Base-by-base conservation (phyloP, 1,140 invertebrate genomes). In the Plutomurus gul region DNA sequence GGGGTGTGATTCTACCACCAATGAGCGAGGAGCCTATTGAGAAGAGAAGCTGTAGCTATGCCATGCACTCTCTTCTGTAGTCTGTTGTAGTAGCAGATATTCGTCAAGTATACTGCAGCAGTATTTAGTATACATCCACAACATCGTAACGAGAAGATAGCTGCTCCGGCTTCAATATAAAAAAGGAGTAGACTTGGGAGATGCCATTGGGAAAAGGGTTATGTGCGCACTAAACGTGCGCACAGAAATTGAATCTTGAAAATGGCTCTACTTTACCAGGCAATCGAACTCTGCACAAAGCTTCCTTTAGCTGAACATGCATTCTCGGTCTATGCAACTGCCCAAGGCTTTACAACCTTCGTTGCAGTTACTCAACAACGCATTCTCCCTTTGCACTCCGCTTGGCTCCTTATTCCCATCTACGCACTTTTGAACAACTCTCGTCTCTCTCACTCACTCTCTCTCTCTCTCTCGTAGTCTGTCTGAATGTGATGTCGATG, bases 221-320 rank as follows among this genome's bases (percentile, higher is more conserved):
- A n/a, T n/a, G n/a, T n/a, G n/a, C 33, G 16, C 18, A 40, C 22
- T 22, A 37, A 72, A 27, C 36, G 22, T 43, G 36, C 39, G 70
- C 36, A n/a, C n/a, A n/a, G n/a, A n/a, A n/a, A n/a, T n/a, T n/a
- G 60, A 77, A 56, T 70, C 60, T 33, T 33, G 33, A 74, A 43
- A 40, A 75, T 81, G 80, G 78, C 80, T n/a, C n/a, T n/a, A n/a
- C n/a, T n/a, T 77, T 81, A 65, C 46, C 36, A 25, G 82, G 82
- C 40, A 5, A 51, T 36, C 49, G 72, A 60, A 79, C 79, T 27
- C 25, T 36, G 37, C 75, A 1, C 73, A 82, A 60, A 60, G 76
- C 56, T 81, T 81, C 76, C 70, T 39, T 81, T 13, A 72, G n/a
- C 56, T 11, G 16, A 70, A 37, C 36, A 39, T 46, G 40, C 70